A percentile compares a stretch with the other conserved stretches of the same genome.
Evolutionary conservation across 2,888 invertebrate genomes (phyloP).

Genomic region (Sphaerophoria taeniata): DNA sequence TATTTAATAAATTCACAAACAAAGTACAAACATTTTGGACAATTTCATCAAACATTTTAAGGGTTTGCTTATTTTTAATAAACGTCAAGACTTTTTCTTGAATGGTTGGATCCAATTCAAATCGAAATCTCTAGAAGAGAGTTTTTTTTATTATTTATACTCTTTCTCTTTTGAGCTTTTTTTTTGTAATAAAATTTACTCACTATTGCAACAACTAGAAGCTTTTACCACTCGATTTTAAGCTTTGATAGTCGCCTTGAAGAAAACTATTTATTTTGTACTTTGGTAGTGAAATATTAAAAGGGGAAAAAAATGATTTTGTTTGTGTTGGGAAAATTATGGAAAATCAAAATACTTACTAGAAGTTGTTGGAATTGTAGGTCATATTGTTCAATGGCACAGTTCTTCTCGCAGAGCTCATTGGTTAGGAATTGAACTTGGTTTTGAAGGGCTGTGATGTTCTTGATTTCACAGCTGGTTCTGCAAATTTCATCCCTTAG

Average conservation of each 20-base stretch:
- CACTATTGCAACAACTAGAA: constrained; percentile 66
- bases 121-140: constrained; percentile 53
- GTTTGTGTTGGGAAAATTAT: background rate
- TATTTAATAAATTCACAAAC: constrained; percentile 47
- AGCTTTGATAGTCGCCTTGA: constrained; percentile 50
- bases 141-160: background rate
- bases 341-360: constrained; percentile 37
- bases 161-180: background rate
- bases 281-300: constrained; percentile 71
- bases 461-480: constrained; percentile 16
- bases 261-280: constrained; percentile 71
- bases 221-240: constrained; percentile 50
- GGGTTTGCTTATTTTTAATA: constrained; percentile 26
- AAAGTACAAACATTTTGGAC: constrained; percentile 54
- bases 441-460: constrained; percentile 16
- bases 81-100: constrained; percentile 31
- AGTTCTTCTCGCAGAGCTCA: constrained; percentile 55
- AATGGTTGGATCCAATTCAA: constrained; percentile 50
- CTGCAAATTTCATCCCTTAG: constrained; percentile 47
- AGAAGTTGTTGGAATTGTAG: constrained; percentile 58
- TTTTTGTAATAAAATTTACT: constrained; percentile 39
- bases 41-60: background rate
- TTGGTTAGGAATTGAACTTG: constrained; percentile 39
- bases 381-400: constrained; percentile 60
- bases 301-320: constrained; percentile 27